Percentiles rank a stretch among this genome's conserved stretches.
Conservation (phyloP, 2,113 vertebrate species). For the Charina bottae region DNA sequence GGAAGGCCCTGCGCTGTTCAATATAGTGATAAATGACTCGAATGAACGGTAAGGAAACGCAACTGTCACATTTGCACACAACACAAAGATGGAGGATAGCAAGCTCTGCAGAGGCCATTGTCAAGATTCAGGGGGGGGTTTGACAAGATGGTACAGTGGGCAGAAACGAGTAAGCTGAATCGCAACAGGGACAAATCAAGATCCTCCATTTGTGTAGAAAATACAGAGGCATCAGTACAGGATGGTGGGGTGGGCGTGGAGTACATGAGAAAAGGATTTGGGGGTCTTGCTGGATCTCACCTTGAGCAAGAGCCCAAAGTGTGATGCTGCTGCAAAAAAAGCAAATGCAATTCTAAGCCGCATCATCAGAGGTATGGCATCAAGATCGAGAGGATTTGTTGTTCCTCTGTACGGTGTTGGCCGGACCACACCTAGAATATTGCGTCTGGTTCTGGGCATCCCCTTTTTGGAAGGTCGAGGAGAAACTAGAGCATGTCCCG, state of each 20-base stretch:
- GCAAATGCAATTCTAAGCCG: background rate
- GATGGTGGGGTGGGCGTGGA: no score
- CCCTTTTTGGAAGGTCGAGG: no score
- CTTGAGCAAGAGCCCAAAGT: background rate
- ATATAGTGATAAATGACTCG: rapidly evolving
- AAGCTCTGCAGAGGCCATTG: background rate
- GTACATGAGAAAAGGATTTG: background rate
- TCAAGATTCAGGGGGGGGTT: background rate
- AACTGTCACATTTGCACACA: background rate
- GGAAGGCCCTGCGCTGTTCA: background rate
- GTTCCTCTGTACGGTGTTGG: no score
- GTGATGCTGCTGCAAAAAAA: no score
- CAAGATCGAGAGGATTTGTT: no score
- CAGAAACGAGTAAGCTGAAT: background rate
- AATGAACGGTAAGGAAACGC: background rate
- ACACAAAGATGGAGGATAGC: no score
- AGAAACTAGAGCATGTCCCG: background rate
- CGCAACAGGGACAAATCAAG: no score
- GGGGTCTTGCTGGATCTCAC: no score
- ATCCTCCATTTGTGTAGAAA: background rate
- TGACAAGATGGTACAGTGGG: background rate
- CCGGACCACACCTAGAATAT: no score
- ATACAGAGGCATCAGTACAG: background rate
- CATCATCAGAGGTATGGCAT: no score
- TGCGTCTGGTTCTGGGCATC: background rate